Base-by-base conservation (phyloP, 1,140 invertebrate species). In the Philotrypesis tridentata region DNA sequence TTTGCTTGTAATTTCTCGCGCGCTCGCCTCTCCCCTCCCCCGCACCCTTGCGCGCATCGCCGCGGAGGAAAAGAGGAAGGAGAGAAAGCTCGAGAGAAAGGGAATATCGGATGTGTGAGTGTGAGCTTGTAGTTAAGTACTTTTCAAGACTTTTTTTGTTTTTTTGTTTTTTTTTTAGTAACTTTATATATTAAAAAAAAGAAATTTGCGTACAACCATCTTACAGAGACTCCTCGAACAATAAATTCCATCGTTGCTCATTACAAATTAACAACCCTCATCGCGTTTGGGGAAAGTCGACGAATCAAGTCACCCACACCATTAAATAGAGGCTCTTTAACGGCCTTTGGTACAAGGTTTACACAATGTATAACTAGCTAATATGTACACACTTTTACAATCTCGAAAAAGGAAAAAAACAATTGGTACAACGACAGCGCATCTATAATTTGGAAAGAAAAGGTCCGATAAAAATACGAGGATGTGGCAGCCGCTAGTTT, bases 371-470 rank as follows among this genome's bases (percentile, higher is more conserved):
- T 43, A 65, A n/a, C 31, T 80, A 73, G 40, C 60, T 80, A 80
- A 74, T 75, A 80, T 80, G 48, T 80, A 80, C 79, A 80, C 7
- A 43, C 37, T 73, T 80, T 17, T 68, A 80, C 27, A 80, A 80
- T 60, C 2, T 23, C 29, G 25, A 73, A 55, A 21, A 55, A 17
- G n/a, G n/a, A 73, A 40, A 17, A 31, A 78, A 78, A 40, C 31
- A 77, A 17, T 79, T 71, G 27, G 7, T 79, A 29, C n/a, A n/a
- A n/a, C n/a, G n/a, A 71, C 68, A 71, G 55, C 31, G 71, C n/a
- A n/a, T n/a, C n/a, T 40, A 27, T 72, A 71, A 55, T 61, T 37
- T 55, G n/a, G n/a, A n/a, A n/a, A n/a, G n/a, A 1, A 29, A 71
- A 55, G 9, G 8, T 68, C 2, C 23, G n/a, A 23, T 55, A 55